phyloP scores from a whole-genome alignment of 2,113 vertebrate species.

The Sprattus sprattus region DNA sequence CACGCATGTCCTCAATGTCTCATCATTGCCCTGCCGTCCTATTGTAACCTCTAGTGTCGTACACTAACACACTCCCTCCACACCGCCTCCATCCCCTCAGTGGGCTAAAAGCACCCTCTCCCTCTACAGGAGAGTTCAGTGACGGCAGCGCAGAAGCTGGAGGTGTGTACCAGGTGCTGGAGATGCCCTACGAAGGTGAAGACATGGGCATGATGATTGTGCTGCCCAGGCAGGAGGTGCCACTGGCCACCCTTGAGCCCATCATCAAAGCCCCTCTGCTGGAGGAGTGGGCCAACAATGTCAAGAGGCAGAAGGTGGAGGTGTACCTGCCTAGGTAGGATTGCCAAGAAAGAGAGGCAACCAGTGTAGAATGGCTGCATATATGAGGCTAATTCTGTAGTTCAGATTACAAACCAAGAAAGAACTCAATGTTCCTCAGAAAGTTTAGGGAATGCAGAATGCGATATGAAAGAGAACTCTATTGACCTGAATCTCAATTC shows the following conservation, averaged over 20 bases:
- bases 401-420: not conserved
- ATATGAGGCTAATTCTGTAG: too few relatives aligned
- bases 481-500: not conserved
- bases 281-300: constrained; percentile 93
- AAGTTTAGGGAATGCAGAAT: not conserved
- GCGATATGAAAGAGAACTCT: not conserved
- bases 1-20: not conserved
- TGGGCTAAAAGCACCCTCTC: not conserved
- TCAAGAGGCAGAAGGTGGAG: constrained; percentile 96
- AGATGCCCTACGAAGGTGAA: constrained; percentile 94
- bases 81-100: not conserved
- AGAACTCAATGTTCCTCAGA: not conserved
- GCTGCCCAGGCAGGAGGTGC: constrained; percentile 94
- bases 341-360: too few relatives aligned
- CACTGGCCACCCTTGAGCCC: constrained; percentile 86
- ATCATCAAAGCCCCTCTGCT: constrained; percentile 87
- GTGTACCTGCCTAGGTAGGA: constrained; percentile 89
- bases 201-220: constrained; percentile 93
- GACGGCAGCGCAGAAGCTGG: constrained; percentile 96
- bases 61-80: too few relatives aligned
- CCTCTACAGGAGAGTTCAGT: constrained; percentile 88
- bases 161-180: constrained; percentile 95
- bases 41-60: not conserved
- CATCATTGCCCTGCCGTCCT: not conserved
- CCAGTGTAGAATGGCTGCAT: too few relatives aligned